These are phyloP conservation scores for Pseudochaenichthys georgianus DNA, from an alignment of 2,797 vertebrate genomes.

Conservation along the genomic window DNA sequence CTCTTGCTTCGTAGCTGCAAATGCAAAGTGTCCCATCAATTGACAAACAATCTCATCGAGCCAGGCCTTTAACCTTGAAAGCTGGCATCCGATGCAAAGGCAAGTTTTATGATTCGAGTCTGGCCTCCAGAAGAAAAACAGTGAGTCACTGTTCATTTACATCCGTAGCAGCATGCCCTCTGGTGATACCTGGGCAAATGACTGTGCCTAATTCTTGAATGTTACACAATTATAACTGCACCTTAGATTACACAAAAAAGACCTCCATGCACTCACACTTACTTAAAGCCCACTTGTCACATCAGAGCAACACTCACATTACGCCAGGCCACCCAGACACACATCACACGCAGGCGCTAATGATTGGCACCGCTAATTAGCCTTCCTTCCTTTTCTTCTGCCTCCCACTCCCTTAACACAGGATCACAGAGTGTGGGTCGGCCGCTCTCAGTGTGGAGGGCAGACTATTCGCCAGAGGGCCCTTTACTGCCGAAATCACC, in stretches of 20 bases:
- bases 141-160: constrained; percentile 69
- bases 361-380: constrained; percentile 80
- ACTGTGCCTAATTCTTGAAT: constrained; percentile 22
- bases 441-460: constrained; percentile 69
- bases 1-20: constrained; percentile 24
- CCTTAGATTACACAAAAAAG: constrained; percentile 5
- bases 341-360: constrained; percentile 66
- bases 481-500: constrained; percentile 75
- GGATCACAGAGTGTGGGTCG: constrained; percentile 80
- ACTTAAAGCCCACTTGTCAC: constrained; percentile 22
- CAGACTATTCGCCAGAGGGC: constrained; percentile 75
- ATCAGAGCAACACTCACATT: constrained; percentile 53
- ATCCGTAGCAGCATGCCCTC: constrained; percentile 45
- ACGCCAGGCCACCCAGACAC: constrained; percentile 65
- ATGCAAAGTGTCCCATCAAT: constrained; percentile 55
- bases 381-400: constrained; percentile 63
- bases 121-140: constrained; percentile 49
- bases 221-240: background rate
- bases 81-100: constrained; percentile 62
- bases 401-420: constrained; percentile 78
- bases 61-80: constrained; percentile 68
- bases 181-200: constrained; percentile 46
- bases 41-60: constrained; percentile 59
- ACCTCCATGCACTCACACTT: background rate
- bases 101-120: constrained; percentile 66